A percentile compares a stretch with the other conserved stretches of the same genome.
Conservation (phyloP, 1,140 invertebrate species). For the Drosophila kurseongensis region DNA sequence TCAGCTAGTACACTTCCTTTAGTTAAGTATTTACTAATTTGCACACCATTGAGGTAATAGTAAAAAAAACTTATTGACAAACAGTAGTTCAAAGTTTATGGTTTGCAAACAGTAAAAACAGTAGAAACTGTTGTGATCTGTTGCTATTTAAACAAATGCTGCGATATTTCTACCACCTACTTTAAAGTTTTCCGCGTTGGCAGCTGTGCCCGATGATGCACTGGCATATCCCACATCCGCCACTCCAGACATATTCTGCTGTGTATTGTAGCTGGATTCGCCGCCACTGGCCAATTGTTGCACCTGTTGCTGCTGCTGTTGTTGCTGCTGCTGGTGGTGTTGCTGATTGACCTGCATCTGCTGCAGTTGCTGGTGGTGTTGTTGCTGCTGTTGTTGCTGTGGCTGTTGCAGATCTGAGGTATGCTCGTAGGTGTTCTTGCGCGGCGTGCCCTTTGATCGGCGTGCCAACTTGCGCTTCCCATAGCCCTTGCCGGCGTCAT, state of each 20-base stretch:
- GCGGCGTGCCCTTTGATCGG: conserved; percentile 75
- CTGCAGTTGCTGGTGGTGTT: conserved; percentile 44
- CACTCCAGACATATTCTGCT: conserved; percentile 69
- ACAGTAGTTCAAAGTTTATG: no score
- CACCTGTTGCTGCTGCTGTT: conserved; percentile 59
- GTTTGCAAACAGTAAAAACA: no score
- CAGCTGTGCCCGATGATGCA: conserved; percentile 43
- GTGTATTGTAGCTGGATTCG: conserved; percentile 69
- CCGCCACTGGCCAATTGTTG: conserved; percentile 44
- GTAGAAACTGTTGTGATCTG: no score
- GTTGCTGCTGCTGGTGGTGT: conserved; percentile 41
- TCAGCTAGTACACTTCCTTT: no score
- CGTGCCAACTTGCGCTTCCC: conserved; percentile 74
- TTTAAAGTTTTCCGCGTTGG: conserved; percentile 76
- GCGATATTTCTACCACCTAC: conserved; percentile 30
- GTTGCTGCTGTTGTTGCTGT: conserved; percentile 43
- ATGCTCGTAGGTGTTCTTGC: conserved; percentile 73
- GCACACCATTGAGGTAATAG: no score
- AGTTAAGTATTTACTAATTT: no score
- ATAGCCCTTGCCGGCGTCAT: conserved; percentile 68
- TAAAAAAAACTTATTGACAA: no score
- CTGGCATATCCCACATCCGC: conserved; percentile 60
- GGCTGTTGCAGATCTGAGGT: conserved; percentile 36
- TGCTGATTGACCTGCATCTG: conserved; percentile 42
- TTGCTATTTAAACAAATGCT: no score